Evolutionary conservation across 1,140 invertebrate genomes (phyloP), one percentile per base, ranked within the genome.

Genomic region (Drosophila sulfurigaster): DNA sequence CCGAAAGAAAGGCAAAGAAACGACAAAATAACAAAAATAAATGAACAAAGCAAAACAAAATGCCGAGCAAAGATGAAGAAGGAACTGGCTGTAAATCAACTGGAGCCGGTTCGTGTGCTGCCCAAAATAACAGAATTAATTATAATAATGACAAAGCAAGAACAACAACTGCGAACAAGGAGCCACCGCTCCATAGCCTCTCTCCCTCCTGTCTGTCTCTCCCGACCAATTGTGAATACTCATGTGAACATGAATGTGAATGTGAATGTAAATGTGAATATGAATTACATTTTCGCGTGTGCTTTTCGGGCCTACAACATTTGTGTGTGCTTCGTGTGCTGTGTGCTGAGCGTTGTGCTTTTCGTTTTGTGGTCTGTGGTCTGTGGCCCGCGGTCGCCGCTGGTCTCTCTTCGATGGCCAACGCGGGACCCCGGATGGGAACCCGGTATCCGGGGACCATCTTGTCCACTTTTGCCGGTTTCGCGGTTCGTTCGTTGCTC

Each of bases 201-300:
- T 41, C 8, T 6, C 30, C 30, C 32, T 8, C 2, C 8, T 2
- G 32, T n/a, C 5, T 43, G 10, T 4, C 30, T 11, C 45, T 25
- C 32, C 8, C 51, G 20, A 3, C 43, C 66, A 57, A 70, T 48
- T 75, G 57, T 73, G 63, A 49, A 49, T 71, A 56, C 32, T 13
- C 5, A 64, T 64, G 63, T 54, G 51, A 32, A 66, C 25, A 28
- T 43, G 35, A 45, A 45, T 57, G 52, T 41, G 54, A 43, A 8
- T 43, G 35, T 58, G 16, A 41, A 20, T 58, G 54, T 58, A 60
- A 82, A 71, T 85, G 67, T 78, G 82, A 81, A 75, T 81, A 63
- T 86, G 63, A 70, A 87, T 83, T 83, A 81, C 80, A 80, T 69
- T 57, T 83, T 88, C 71, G 83, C 85, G 85, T 88, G 83, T 87